These are phyloP conservation scores for Hemiscyllium ocellatum DNA, from an alignment of 2,113 vertebrate species.

Conservation along the genomic window DNA sequence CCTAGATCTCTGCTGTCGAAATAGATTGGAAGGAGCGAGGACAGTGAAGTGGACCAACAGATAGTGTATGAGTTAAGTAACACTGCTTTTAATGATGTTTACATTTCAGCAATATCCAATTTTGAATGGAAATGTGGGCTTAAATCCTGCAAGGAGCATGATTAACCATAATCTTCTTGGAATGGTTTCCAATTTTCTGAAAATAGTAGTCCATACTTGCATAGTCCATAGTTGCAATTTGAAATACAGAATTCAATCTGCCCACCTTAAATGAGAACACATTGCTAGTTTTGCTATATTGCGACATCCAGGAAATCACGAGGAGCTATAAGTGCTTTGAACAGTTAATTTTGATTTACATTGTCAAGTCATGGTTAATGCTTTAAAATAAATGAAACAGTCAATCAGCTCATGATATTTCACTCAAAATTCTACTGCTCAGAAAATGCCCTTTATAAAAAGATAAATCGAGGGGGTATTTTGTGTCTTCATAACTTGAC, in stretches of 20 bases:
- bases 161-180: neutral
- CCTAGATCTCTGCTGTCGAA: neutral
- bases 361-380: neutral
- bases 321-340: neutral
- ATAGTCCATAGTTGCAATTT: neutral
- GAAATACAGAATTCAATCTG: neutral
- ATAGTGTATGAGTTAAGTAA: neutral
- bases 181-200: neutral
- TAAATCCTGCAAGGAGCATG: neutral
- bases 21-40: neutral
- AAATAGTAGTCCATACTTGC: neutral
- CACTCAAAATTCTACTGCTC: neutral
- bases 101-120: neutral
- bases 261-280: neutral
- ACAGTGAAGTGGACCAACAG: neutral
- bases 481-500: neutral
- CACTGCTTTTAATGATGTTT: neutral
- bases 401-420: neutral
- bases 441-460: neutral
- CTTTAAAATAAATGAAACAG: neutral
- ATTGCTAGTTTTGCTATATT: neutral
- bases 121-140: neutral
- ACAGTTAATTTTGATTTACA: neutral
- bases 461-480: neutral
- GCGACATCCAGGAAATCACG: neutral